A percentile compares a stretch with the other conserved stretches of the same genome.
Conservation (phyloP, 2,113 vertebrate genomes). For the Vulpes lagopus region DNA sequence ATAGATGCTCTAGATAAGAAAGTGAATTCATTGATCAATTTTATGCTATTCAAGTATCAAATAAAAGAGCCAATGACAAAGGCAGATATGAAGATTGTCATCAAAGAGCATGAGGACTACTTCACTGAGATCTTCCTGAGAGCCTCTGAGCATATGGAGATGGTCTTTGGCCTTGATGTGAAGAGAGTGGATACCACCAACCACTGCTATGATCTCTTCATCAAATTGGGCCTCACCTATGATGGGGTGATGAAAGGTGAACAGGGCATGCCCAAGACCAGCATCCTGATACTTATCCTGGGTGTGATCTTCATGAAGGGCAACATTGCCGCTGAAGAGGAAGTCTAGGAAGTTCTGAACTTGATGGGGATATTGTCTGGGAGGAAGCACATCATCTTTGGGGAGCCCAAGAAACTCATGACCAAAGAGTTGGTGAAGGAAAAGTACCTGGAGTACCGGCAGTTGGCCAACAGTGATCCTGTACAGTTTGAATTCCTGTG, state of each 20-base stretch:
- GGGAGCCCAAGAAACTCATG: slow-evolving; percentile 13
- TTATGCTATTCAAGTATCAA: slow-evolving; percentile 49
- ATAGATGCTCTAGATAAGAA: neutral
- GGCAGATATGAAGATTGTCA: slow-evolving; percentile 29
- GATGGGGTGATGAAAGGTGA: slow-evolving; percentile 27
- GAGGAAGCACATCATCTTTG: slow-evolving; percentile 9
- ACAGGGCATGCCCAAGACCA: slow-evolving; percentile 31
- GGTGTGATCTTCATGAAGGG: slow-evolving; percentile 49
- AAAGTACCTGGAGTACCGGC: neutral
- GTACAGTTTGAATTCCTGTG: slow-evolving; percentile 36
- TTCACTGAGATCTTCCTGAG: neutral
- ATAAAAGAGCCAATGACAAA: neutral
- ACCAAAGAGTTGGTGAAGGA: slow-evolving; percentile 7
- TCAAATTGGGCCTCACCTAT: slow-evolving; percentile 59
- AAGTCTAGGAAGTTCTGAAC: slow-evolving; percentile 58
- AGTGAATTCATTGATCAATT: slow-evolving; percentile 48
- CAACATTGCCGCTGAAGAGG: slow-evolving; percentile 9
- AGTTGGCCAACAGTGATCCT: neutral
- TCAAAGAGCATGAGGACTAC: neutral
- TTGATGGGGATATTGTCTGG: neutral
- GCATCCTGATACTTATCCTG: slow-evolving; percentile 60
- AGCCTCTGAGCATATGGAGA: slow-evolving; percentile 1
- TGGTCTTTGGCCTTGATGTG: slow-evolving; percentile 59
- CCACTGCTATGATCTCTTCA: neutral
- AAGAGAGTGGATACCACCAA: slow-evolving; percentile 20